Base-by-base conservation (phyloP, 2,888 invertebrate species). In the Carpatolechia fugitivella region DNA sequence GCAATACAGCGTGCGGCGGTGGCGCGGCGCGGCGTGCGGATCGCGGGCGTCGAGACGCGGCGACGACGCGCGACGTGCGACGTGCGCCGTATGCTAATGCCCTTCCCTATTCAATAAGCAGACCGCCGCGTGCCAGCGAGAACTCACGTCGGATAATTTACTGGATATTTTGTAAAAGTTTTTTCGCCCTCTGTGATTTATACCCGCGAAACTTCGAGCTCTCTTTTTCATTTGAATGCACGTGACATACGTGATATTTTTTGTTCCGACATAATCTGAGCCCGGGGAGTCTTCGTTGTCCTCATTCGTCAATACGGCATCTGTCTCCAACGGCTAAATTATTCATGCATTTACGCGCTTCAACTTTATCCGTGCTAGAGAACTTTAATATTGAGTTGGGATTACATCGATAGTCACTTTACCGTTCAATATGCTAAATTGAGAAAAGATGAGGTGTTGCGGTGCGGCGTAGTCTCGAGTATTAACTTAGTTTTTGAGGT, bases 151-250 rank as follows among this genome's bases (percentile, higher is more conserved):
- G 86, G 88, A 89, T 89, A 90, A 89, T 90, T 89, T 89, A 88
- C 90, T 89, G 87, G 87, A 87, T 89, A 90, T 89, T 89, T 89
- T 89, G 90, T 89, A 87, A 87, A 89, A 90, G 81, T 90, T 89
- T 89, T 89, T 89, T 88, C 85, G 82, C 84, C 86, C 80, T 85
- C 87, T 81, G 89, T 89, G 89, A 90, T 90, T 90, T 90, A 90
- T 90, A 84, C 82, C 82, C 86, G 84, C 81, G 81, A 87, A 90
- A 89, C 87, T 90, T 86, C 82, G 74, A 86, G 85, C 84, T 85
- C 86, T 85, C 85, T 86, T 89, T 88, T 89, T 87, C 88, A 89
- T 90, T 89, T 90, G 86, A 86, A 89, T 87, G 85, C 89, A 83
- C 88, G 88, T 89, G 88, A 87, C 86, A 87, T 85, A 87, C 87